A percentile compares a stretch with the other conserved stretches of the same genome.
phyloP scores from a whole-genome alignment of 2,113 vertebrate genomes.

The Paratilapia polleni region DNA sequence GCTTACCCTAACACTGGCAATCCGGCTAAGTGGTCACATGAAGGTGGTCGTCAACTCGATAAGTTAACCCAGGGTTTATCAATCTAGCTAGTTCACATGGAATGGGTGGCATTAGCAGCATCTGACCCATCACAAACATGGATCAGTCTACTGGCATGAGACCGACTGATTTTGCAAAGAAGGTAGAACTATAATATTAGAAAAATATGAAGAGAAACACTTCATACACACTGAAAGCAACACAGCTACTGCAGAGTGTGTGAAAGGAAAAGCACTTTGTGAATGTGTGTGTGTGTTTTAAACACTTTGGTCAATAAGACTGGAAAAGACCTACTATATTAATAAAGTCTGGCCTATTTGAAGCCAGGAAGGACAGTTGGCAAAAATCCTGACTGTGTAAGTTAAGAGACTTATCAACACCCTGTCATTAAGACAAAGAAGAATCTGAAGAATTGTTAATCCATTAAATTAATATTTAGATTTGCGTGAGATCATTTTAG shows the following conservation, averaged over 20 bases:
- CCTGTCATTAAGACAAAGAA: neutral
- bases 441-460: too few relatives aligned
- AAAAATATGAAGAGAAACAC: too few relatives aligned
- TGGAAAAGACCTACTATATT: neutral
- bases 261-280: too few relatives aligned
- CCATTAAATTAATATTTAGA: too few relatives aligned
- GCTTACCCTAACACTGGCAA: neutral
- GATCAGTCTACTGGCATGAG: neutral
- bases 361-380: neutral
- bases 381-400: neutral
- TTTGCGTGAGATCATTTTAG: too few relatives aligned
- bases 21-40: neutral
- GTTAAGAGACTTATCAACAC: neutral
- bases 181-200: neutral
- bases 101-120: neutral
- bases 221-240: too few relatives aligned
- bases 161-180: neutral
- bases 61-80: neutral
- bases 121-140: neutral
- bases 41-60: neutral
- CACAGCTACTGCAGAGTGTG: too few relatives aligned
- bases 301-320: neutral
- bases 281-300: neutral
- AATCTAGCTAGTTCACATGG: neutral
- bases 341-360: neutral